Base-by-base conservation (phyloP, 1,140 invertebrate species). In the Drosophila nigrodunni region DNA sequence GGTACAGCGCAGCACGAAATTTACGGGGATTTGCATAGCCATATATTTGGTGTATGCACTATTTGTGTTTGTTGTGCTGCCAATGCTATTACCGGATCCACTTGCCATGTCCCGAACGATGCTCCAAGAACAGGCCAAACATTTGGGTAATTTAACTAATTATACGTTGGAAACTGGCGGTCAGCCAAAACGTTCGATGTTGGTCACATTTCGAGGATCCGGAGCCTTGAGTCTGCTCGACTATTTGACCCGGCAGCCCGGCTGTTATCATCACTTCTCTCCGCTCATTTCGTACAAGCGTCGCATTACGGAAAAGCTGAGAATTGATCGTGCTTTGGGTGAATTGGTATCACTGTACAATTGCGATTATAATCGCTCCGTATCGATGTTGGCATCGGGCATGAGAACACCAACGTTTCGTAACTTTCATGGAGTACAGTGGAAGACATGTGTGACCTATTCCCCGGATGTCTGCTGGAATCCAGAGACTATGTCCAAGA, bases 151-250 rank as follows among this genome's bases (percentile, higher is more conserved):
- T 21, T 7, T 87, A 10, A 67, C 68, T 9, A 74, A 78, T 13
- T 58, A 35, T 30, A 88, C 79, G 0, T 9, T 88, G 47, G 83
- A 83, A 10, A 13, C 66, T 0, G 83, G 80, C 0, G 80, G 83
- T 0, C 47, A 68, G 13, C 83, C 83, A 0, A 18, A 62, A 0
- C 83, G 83, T 7, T 88, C 83, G 0, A 21, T 88, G 50, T 55
- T 88, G 43, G 70, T 88, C 6, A 82, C 83, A 1, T 80, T 88
- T n/a, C 59, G 74, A 10, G 85, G 83, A 1, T 88, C 83, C 8
- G 83, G 83, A 2, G 79, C 77, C 1, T 18, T 88, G 0, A 50
- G 41, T n/a, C 41, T 88, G 7, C 57, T 83, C 25, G 67, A 88
- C 25, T 67, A 58, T 9, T 34, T 88, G n/a, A 46, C 80, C 0